Evolutionary conservation across 1,140 invertebrate genomes (phyloP), one percentile per base, ranked within the genome.

Genomic region (Ostrea edulis): DNA sequence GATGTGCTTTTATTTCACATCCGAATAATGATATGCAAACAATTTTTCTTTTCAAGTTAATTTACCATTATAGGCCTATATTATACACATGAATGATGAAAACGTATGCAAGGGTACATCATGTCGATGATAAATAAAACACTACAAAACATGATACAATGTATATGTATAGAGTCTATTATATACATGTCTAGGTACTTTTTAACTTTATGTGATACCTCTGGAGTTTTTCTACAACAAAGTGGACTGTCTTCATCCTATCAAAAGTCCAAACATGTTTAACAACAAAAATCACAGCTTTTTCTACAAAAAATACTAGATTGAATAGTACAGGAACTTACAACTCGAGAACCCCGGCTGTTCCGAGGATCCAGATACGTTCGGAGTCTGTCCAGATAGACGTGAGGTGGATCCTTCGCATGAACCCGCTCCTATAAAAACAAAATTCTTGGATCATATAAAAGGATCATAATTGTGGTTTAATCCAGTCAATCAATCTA

Each of bases 281-380:
- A 77, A 29, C 11, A 77, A 29, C 25, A 35, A 25, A 25, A 29
- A 14, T 35, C 9, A 77, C 8, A 29, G 14, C 12, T 62, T 2
- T 8, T 7, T 62, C n/a, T 20, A 62, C 17, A 1, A 7, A 20
- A 55, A 12, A 55, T 68, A 11, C 22, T 51, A 12, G n/a, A n/a
- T n/a, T n/a, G n/a, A n/a, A 44, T 87, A 22, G 86, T 20, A 86
- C 14, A 82, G 22, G 55, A 20, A 90, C 90, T 90, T 91, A 91
- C 87, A 14, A 81, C 91, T 85, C 91, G 87, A 94, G 98, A 97
- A 96, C 98, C 98, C 93, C 98, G 96, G 53, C 98, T 98, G 22
- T 98, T 98, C 95, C 98, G 91, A 0, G 98, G 98, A 95, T 99
- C 98, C 93, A 99, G 96, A 95, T 99, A 99, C 0, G 98, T 98